Percentiles rank a stretch among this genome's conserved stretches.
phyloP scores from a whole-genome alignment of 2,797 vertebrate species.

The Pteropus rufus region DNA sequence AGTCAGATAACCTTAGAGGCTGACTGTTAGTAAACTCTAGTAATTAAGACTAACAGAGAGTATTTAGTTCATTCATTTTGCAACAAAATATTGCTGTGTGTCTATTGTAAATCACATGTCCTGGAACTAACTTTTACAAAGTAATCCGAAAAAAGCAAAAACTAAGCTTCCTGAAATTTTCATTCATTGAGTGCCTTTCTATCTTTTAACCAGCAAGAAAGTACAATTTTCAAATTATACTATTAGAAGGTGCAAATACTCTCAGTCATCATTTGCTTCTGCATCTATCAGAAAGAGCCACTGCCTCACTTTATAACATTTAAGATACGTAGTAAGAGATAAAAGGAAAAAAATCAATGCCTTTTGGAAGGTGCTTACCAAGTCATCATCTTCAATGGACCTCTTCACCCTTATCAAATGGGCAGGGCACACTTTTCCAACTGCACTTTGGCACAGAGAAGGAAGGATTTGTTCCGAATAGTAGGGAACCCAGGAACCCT shows the following conservation, averaged over 20 bases:
- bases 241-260: neutral
- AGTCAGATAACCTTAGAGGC: neutral
- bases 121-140: slow-evolving; percentile 8
- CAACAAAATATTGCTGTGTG: neutral
- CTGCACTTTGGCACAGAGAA: neutral
- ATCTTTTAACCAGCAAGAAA: neutral
- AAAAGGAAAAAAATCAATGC: neutral
- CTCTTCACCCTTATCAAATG: neutral
- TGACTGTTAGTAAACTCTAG: neutral
- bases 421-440: neutral
- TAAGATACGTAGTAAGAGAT: neutral
- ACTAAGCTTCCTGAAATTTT: neutral
- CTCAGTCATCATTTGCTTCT: neutral
- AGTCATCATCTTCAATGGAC: neutral
- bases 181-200: neutral
- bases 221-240: neutral
- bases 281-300: neutral
- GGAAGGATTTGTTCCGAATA: neutral
- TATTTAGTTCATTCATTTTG: neutral
- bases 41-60: neutral
- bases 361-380: neutral
- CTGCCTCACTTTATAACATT: neutral
- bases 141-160: neutral
- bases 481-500: neutral
- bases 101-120: neutral